Percentiles rank a stretch among this genome's conserved stretches.
These are phyloP conservation scores for Callionymus lyra DNA, from an alignment of 2,113 vertebrate species.

Conservation along the genomic window DNA sequence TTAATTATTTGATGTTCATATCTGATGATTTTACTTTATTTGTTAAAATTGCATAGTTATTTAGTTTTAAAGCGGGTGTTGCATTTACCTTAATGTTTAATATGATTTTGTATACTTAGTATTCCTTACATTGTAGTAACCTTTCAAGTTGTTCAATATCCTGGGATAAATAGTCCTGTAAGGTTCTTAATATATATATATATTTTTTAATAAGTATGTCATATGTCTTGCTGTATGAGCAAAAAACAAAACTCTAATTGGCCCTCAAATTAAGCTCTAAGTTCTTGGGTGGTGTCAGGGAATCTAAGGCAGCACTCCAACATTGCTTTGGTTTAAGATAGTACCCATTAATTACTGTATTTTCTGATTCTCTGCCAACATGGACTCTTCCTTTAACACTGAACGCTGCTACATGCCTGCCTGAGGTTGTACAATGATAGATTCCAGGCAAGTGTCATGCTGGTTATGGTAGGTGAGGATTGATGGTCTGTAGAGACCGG, in stretches of 20 bases:
- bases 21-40: too few relatives aligned
- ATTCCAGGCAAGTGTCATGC: slow-evolving; percentile 84
- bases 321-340: slow-evolving; percentile 28
- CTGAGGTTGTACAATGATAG: slow-evolving; percentile 74
- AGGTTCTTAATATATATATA: too few relatives aligned
- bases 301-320: slow-evolving; percentile 10
- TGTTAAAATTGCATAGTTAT: too few relatives aligned
- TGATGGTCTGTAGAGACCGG: slow-evolving; percentile 77
- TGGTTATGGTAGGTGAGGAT: slow-evolving; percentile 75
- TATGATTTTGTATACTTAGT: too few relatives aligned
- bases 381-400: slow-evolving; percentile 15
- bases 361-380: slow-evolving; percentile 29
- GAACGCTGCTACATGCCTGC: slow-evolving; percentile 31
- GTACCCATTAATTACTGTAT: slow-evolving; percentile 27
- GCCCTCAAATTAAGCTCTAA: slow-evolving; percentile 9
- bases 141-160: too few relatives aligned
- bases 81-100: too few relatives aligned
- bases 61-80: too few relatives aligned
- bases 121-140: too few relatives aligned
- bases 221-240: slow-evolving; percentile 38
- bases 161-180: too few relatives aligned
- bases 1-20: too few relatives aligned
- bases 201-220: too few relatives aligned
- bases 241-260: slow-evolving; percentile 39
- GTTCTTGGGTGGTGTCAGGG: neutral